Conservation (phyloP, 1,140 invertebrate species). For the Zaprionus gabonicus region DNA sequence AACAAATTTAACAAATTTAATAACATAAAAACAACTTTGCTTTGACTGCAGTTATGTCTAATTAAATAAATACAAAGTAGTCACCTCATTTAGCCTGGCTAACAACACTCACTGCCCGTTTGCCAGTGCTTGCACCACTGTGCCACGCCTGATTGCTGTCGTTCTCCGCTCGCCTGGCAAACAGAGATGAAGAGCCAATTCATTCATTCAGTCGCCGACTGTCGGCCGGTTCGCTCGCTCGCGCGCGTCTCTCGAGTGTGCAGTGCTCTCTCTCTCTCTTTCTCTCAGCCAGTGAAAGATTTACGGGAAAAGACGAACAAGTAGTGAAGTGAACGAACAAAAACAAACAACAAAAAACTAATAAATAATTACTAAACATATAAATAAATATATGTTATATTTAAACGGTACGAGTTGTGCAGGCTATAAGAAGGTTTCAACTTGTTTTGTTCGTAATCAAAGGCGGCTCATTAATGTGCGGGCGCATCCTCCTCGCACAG, state of each 20-base stretch:
- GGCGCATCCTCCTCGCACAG: background rate
- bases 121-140: constrained; percentile 20
- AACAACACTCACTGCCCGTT: background rate
- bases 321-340: background rate
- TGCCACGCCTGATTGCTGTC: constrained; percentile 8
- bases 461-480: background rate
- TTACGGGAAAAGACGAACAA: constrained; percentile 17
- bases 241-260: constrained; percentile 13
- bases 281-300: constrained; percentile 4
- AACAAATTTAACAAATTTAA: too few relatives aligned
- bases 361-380: background rate
- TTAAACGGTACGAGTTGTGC: background rate
- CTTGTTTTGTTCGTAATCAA: background rate
- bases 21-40: too few relatives aligned
- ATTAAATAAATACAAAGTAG: too few relatives aligned
- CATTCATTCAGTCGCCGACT: constrained; percentile 51
- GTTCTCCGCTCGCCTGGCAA: constrained; percentile 19
- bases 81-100: too few relatives aligned
- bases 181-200: constrained; percentile 42
- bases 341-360: background rate
- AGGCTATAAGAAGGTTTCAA: background rate
- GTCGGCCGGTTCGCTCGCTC: constrained; percentile 35
- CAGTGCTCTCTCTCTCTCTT: background rate
- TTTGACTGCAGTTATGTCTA: too few relatives aligned
- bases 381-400: background rate